phyloP scores from a whole-genome alignment of 2,888 invertebrate genomes.

The Brachynemurus nebulosus region DNA sequence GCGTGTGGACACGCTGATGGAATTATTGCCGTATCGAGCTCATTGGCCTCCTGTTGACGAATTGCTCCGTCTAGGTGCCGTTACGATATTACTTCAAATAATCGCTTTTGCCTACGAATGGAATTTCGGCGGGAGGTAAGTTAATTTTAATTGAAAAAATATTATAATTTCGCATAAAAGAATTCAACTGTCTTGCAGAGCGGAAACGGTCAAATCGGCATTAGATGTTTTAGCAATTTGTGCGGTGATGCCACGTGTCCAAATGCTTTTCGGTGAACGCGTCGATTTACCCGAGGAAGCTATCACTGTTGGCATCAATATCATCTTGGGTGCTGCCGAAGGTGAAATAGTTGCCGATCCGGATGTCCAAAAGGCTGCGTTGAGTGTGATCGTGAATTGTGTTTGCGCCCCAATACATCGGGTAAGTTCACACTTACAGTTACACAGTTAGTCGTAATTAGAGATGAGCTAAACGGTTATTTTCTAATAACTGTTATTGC shows the following conservation, averaged over 20 bases:
- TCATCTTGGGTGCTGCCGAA: slow-evolving; percentile 75
- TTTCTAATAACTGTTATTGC: too few species aligned
- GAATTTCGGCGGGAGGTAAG: slow-evolving; percentile 80
- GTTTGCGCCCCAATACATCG: slow-evolving; percentile 81
- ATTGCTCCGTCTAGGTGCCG: slow-evolving; percentile 69
- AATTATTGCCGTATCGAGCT: slow-evolving; percentile 57
- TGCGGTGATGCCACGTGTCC: slow-evolving; percentile 74
- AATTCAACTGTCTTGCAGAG: slow-evolving; percentile 37
- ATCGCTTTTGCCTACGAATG: slow-evolving; percentile 84
- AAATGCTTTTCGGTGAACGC: slow-evolving; percentile 55
- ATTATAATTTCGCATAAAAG: slow-evolving; percentile 9
- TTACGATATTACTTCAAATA: slow-evolving; percentile 67
- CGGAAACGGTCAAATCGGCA: slow-evolving; percentile 69
- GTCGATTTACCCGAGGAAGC: slow-evolving; percentile 65
- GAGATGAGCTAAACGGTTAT: too few species aligned
- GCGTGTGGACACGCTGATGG: slow-evolving; percentile 68
- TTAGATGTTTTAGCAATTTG: slow-evolving; percentile 83
- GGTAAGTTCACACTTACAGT: slow-evolving; percentile 35
- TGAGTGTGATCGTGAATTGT: slow-evolving; percentile 84
- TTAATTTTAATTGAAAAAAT: slow-evolving; percentile 34
- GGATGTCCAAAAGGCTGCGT: slow-evolving; percentile 82
- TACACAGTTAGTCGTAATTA: too few species aligned
- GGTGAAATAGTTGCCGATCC: slow-evolving; percentile 83
- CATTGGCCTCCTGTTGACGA: slow-evolving; percentile 87
- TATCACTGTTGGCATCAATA: slow-evolving; percentile 60